Evolutionary conservation across 2,888 invertebrate genomes (phyloP), one percentile per base, ranked within the genome.

Genomic region (Platynereis dumerilii): DNA sequence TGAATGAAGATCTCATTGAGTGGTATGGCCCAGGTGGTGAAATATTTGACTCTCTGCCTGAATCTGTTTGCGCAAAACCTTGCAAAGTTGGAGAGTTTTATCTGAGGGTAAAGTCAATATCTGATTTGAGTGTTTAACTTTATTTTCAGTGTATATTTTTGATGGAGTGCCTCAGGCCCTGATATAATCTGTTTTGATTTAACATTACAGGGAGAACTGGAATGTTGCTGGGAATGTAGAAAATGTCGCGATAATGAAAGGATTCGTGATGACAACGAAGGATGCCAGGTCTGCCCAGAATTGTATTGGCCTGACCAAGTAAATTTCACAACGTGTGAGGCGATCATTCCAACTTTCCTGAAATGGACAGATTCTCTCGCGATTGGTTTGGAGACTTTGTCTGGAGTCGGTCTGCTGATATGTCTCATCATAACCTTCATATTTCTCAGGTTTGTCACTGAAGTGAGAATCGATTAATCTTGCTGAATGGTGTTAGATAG

Each of bases 151-250:
- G n/a, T n/a, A n/a, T n/a, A n/a, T n/a, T n/a, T n/a, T n/a, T n/a
- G n/a, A n/a, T n/a, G n/a, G n/a, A n/a, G n/a, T n/a, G n/a, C n/a
- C n/a, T n/a, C n/a, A n/a, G n/a, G n/a, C n/a, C n/a, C n/a, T n/a
- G n/a, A n/a, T n/a, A n/a, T n/a, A n/a, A n/a, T n/a, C n/a, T n/a
- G n/a, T n/a, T n/a, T n/a, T n/a, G n/a, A n/a, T n/a, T n/a, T n/a
- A n/a, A n/a, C 12, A n/a, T 60, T 64, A n/a, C 60, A 39, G 42
- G 29, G 56, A 17, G 69, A 67, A 17, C 24, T 67, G 20, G 22
- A 26, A 15, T 66, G 68, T 54, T 68, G 65, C 42, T 72, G 71
- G 72, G 64, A 71, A n/a, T 72, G 72, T 57, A 20, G 54, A 1
- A 20, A 27, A 28, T 72, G 72, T 44, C 55, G 68, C 2, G 58